These are phyloP conservation scores for Scleropages formosus DNA, from an alignment of 2,797 vertebrate genomes.

Conservation along the genomic window DNA sequence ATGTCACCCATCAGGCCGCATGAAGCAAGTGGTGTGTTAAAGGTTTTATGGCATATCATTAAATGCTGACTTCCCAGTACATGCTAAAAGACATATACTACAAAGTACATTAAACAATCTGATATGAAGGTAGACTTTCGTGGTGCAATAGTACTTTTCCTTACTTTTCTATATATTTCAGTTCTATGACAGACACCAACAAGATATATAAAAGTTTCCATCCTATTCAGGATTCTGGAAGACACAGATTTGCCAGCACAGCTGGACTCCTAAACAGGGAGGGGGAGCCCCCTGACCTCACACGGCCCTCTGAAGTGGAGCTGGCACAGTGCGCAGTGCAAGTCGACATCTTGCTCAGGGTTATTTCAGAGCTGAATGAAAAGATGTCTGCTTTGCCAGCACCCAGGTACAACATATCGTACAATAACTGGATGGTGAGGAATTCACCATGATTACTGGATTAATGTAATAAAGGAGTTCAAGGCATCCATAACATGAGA, in stretches of 20 bases:
- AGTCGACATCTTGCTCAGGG: slow-evolving; percentile 58
- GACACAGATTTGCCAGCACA: slow-evolving; percentile 53
- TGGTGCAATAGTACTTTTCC: background rate
- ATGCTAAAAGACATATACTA: background rate
- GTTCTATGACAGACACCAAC: background rate
- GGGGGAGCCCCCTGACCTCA: slow-evolving; percentile 46
- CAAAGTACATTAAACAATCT: background rate
- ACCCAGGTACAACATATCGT: slow-evolving; percentile 57
- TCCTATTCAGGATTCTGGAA: slow-evolving; percentile 48
- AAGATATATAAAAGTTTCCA: background rate
- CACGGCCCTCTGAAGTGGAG: slow-evolving; percentile 58
- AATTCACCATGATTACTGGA: background rate
- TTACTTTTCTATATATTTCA: background rate
- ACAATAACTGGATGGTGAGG: background rate
- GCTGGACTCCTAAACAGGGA: slow-evolving; percentile 44
- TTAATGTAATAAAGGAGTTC: background rate
- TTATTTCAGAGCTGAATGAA: slow-evolving; percentile 60
- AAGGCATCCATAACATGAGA: background rate
- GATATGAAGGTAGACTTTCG: background rate
- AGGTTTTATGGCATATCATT: background rate
- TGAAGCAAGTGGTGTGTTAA: background rate
- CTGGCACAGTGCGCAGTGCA: slow-evolving; percentile 64
- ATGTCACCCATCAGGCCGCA: slow-evolving; percentile 21
- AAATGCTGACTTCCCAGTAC: background rate
- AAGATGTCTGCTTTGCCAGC: slow-evolving; percentile 66